phyloP scores from a whole-genome alignment of 2,888 invertebrate genomes.

The Elegia similella region DNA sequence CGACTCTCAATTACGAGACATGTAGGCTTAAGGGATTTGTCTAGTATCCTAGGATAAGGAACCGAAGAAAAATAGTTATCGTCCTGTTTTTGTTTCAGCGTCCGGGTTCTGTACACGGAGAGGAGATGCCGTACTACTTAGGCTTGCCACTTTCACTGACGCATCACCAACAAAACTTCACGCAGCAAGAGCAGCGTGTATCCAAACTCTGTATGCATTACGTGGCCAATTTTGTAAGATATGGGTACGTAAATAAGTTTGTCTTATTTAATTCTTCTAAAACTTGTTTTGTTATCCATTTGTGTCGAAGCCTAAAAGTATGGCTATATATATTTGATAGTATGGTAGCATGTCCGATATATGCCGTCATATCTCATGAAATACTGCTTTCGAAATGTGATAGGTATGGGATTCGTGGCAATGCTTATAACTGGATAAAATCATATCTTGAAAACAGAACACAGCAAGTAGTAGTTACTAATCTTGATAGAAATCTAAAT shows the following conservation, averaged over 20 bases:
- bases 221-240: conserved; percentile 92
- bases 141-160: conserved; percentile 88
- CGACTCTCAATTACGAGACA: conserved; percentile 9
- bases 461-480: too few relatives aligned
- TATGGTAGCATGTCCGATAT: too few relatives aligned
- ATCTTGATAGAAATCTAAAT: too few relatives aligned
- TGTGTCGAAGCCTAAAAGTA: too few relatives aligned
- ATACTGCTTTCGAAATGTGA: too few relatives aligned
- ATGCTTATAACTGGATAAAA: too few relatives aligned
- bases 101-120: conserved; percentile 91
- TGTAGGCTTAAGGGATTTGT: conserved; percentile 16
- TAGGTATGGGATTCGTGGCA: too few relatives aligned
- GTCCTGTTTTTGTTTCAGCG: conserved; percentile 69
- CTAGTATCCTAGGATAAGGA: conserved; percentile 12
- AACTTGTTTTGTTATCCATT: not conserved
- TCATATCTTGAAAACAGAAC: too few relatives aligned
- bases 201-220: conserved; percentile 91
- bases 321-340: too few relatives aligned
- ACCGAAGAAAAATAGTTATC: conserved; percentile 13
- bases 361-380: too few relatives aligned
- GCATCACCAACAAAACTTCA: conserved; percentile 87
- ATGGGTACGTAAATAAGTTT: conserved; percentile 86
- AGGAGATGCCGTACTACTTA: conserved; percentile 92
- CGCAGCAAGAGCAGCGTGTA: conserved; percentile 87
- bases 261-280: not conserved